Evolutionary conservation across 53 echinoderm and acorn worm genomes (phyloP).

Genomic region (Stichopus horrens): DNA sequence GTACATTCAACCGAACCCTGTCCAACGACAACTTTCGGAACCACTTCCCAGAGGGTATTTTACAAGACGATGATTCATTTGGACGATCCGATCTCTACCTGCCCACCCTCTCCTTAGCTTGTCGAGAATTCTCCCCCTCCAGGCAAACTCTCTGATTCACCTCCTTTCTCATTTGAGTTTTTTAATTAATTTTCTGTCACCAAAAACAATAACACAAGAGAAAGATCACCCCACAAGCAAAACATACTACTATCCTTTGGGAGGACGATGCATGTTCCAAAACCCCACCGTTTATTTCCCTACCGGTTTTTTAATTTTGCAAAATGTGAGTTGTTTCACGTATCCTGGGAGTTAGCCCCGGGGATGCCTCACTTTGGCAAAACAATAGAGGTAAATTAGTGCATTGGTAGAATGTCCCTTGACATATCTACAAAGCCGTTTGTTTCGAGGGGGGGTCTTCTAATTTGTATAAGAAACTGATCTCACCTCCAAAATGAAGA

Average conservation of each 20-base stretch:
- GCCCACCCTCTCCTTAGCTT: conserved; percentile 21
- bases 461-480: neutral
- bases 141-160: conserved; percentile 20
- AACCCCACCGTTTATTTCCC: conserved; percentile 13
- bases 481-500: neutral
- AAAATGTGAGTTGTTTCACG: conserved; percentile 25
- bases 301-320: conserved; percentile 18
- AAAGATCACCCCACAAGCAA: conserved; percentile 14
- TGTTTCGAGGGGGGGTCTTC: conserved; percentile 6
- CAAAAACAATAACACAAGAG: conserved; percentile 34
- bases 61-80: conserved; percentile 40
- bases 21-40: neutral
- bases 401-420: neutral
- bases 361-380: conserved; percentile 4
- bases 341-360: neutral
- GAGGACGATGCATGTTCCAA: neutral
- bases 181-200: conserved; percentile 31
- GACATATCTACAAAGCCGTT: neutral
- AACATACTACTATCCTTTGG: conserved; percentile 29
- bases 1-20: neutral
- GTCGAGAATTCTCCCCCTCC: neutral
- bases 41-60: conserved; percentile 28
- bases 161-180: conserved; percentile 10
- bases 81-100: conserved; percentile 23
- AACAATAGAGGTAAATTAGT: conserved; percentile 10